Evolutionary conservation across 2,113 vertebrate species (phyloP), one percentile per base, ranked within the genome.

Genomic region (Paradisaea rubra): DNA sequence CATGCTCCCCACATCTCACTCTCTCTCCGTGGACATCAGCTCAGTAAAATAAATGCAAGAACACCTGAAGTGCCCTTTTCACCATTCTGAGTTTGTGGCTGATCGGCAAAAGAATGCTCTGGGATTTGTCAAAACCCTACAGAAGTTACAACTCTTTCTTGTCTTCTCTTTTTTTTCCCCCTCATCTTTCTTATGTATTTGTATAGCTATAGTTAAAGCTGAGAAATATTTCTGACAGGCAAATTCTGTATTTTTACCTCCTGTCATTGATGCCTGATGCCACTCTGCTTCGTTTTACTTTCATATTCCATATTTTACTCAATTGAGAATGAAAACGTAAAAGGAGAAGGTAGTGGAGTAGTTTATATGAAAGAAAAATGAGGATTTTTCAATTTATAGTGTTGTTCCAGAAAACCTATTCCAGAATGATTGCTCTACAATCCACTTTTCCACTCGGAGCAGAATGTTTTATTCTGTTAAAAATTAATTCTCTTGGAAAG

Each of bases 1-100:
- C 0, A 1, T 10, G 6, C 25, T 42, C 20, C 18, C 6, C 4
- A 2, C 25, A 12, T 49, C 15, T 44, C 13, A 4, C 8, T 44
- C 27, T 49, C 45, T 65, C 7, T 77, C 15, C n/a, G n/a, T 41
- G 63, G 54, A 22, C 24, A 49, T 60, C 27, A 61, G 10, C 20
- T 76, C 56, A 33, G 25, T 60, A 50, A 79, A 76, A 13, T 31
- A 50, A 69, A 49, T 1, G 0, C 31, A 65, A 41, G 24, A 81
- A 10, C 30, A 27, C 57, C 30, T 86, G 44, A 76, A 60, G 15
- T 35, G n/a, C 15, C 18, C 19, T 86, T 88, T 81, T 66, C 65
- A 87, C 11, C 5, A 4, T n/a, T 66, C 25, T 10, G 8, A n/a
- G 14, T 41, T 88, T 84, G 77, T 81, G 18, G 57, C 42, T 74